phyloP scores from a whole-genome alignment of 2,113 vertebrate genomes.

The Nannospalax galili region DNA sequence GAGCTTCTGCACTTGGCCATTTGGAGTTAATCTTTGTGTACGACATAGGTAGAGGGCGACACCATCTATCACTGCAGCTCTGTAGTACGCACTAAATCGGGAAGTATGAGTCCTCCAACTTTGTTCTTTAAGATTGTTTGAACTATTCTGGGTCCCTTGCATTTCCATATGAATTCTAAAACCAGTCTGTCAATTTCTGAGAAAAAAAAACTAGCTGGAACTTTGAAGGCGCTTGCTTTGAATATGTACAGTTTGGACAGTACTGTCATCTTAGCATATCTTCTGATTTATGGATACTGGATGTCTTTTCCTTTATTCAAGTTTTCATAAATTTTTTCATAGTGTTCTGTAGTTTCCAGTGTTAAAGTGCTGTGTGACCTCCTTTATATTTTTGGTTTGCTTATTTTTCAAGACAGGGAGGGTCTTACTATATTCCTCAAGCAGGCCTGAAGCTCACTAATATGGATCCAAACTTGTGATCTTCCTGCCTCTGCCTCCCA shows the following conservation, averaged over 20 bases:
- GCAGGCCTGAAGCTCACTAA: background rate
- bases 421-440: background rate
- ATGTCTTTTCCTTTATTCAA: slow-evolving; percentile 33
- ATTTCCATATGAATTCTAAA: slow-evolving; percentile 41
- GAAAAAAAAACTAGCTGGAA: background rate
- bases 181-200: background rate
- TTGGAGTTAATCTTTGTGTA: slow-evolving; percentile 19
- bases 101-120: background rate
- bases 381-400: background rate
- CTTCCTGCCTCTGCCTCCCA: background rate
- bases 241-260: slow-evolving; percentile 18
- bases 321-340: slow-evolving; percentile 19
- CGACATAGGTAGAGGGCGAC: background rate
- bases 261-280: background rate
- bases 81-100: slow-evolving; percentile 41
- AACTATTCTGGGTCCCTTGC: background rate
- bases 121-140: slow-evolving; percentile 19
- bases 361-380: background rate
- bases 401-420: background rate
- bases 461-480: background rate
- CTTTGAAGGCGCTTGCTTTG: background rate
- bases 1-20: background rate
- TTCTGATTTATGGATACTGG: slow-evolving; percentile 22
- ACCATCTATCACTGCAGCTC: slow-evolving; percentile 23
- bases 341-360: slow-evolving; percentile 9